Base-by-base conservation (phyloP, 2,797 vertebrate species). In the Sylvilagus floridanus region DNA sequence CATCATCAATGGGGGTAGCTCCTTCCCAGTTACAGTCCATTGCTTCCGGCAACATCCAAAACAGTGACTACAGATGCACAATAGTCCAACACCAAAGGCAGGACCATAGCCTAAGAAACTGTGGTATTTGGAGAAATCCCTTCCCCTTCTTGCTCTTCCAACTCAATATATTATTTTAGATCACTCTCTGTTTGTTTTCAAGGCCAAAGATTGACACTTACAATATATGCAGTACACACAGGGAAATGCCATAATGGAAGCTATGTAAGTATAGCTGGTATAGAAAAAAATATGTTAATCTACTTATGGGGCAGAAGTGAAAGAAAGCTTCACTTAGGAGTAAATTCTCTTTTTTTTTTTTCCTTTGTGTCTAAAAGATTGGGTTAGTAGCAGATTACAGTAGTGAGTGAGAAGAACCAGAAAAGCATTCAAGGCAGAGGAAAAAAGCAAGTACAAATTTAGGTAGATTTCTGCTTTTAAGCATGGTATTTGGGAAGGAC, bases 361-460 rank as follows among this genome's bases (percentile, higher is more conserved):
- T n/a, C n/a, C 87, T 89, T 37, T 30, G 26, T 0, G 14, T 73
- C 13, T 88, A 50, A 94, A 87, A 73, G 28, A 16, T 35, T 57
- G 7, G 82, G 22, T 86, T 94, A 83, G 35, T 5, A 21, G 9
- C 10, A 28, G 8, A 54, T 7, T 60, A 10, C 11, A 73, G 21
- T 60, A 47, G 42, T 47, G 26, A 93, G 26, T 10, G 2, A 71
- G 8, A 66, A 63, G 32, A 83, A 26, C 11, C 32, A 47, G 42
- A 22, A 89, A 81, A 7, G 5, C 16, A 84, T 79, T 21, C 0
- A 5, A 72, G 28, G 6, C 4, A 83, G n/a, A 72, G 26, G 42
- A 83, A 94, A 88, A 16, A n/a, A 30, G 22, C 26, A 90, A 86
- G 8, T 68, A 30, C 19, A 71, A 91, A 75, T 7, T 72, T 57